Evolutionary conservation across 2,113 vertebrate species (phyloP).

Genomic region (Barbus barbus): DNA sequence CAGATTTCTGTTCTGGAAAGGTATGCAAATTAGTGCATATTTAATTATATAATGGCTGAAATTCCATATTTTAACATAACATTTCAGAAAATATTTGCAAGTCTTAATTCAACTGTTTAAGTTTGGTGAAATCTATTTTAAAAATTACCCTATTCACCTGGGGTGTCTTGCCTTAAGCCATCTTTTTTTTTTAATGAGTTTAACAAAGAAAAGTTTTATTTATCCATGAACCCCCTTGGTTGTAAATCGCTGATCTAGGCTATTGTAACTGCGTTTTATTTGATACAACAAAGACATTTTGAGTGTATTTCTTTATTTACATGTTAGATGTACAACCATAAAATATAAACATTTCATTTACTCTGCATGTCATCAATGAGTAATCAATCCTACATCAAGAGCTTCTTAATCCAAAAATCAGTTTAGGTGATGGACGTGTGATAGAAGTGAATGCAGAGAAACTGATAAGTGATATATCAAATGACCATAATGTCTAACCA

Average conservation of each 20-base stretch:
- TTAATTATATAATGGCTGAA: too few species aligned
- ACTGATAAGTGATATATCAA: background rate
- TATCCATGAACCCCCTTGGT: background rate
- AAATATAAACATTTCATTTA: conserved; percentile 74
- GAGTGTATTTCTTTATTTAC: conserved; percentile 76
- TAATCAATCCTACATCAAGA: conserved; percentile 62
- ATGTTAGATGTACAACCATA: conserved; percentile 76
- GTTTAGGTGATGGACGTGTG: background rate
- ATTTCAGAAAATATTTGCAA: too few species aligned
- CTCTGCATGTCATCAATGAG: conserved; percentile 64
- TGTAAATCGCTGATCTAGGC: background rate
- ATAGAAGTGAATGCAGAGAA: background rate
- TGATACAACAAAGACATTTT: background rate
- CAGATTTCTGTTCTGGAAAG: too few species aligned
- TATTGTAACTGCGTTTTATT: background rate
- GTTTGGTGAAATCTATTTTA: too few species aligned
- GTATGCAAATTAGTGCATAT: too few species aligned
- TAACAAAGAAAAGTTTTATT: background rate
- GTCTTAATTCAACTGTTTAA: too few species aligned
- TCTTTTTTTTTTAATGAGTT: background rate
- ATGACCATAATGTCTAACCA: conserved; percentile 5
- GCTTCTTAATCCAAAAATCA: conserved; percentile 28
- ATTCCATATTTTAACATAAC: too few species aligned
- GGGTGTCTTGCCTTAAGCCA: too few species aligned
- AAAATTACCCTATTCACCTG: too few species aligned